phyloP scores from a whole-genome alignment of 2,797 vertebrate genomes.

The Triplophysa yarkandensis region DNA sequence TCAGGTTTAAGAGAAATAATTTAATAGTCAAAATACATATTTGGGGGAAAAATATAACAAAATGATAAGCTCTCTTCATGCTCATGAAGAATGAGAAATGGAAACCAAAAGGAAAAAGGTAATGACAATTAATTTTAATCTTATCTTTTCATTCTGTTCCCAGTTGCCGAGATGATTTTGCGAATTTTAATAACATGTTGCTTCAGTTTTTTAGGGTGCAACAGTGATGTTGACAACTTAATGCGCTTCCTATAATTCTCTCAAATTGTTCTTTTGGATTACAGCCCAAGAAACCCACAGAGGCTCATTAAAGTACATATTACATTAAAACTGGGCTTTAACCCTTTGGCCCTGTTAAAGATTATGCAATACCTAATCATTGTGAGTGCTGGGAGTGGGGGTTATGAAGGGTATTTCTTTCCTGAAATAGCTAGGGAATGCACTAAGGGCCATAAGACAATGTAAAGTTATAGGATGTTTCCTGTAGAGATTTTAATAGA shows the following conservation, averaged over 20 bases:
- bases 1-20: neutral
- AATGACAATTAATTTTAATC: constrained; percentile 25
- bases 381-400: constrained; percentile 71
- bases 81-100: constrained; percentile 32
- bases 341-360: constrained; percentile 70
- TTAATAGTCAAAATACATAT: no score
- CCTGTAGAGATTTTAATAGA: constrained; percentile 5
- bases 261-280: constrained; percentile 78
- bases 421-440: constrained; percentile 62
- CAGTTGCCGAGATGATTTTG: constrained; percentile 51
- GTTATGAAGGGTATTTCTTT: constrained; percentile 60
- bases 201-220: constrained; percentile 63
- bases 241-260: constrained; percentile 74
- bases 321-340: constrained; percentile 75
- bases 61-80: constrained; percentile 1
- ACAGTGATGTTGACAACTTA: constrained; percentile 74
- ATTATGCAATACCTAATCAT: constrained; percentile 77
- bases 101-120: constrained; percentile 34
- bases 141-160: constrained; percentile 38
- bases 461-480: constrained; percentile 5
- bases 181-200: constrained; percentile 65
- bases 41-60: constrained; percentile 17
- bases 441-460: constrained; percentile 24
- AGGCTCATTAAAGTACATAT: constrained; percentile 70
- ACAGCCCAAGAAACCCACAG: constrained; percentile 64